phyloP scores from a whole-genome alignment of 2,888 invertebrate species.

The Clistopyga incitator region DNA sequence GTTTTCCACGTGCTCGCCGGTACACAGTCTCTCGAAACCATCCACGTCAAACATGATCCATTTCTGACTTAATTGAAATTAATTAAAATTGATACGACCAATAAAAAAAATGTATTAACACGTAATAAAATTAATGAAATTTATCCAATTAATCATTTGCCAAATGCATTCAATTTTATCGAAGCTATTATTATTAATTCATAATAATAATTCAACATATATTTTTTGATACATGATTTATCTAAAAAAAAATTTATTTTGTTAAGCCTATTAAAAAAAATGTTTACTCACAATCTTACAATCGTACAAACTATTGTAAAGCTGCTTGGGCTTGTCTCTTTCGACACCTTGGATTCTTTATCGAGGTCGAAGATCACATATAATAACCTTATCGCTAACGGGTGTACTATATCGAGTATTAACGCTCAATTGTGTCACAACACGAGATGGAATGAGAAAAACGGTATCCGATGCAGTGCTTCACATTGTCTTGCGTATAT shows the following conservation, averaged over 20 bases:
- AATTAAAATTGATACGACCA: too few species aligned
- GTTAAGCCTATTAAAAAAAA: background rate
- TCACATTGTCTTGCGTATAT: background rate
- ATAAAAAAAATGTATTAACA: background rate
- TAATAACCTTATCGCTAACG: conserved; percentile 48
- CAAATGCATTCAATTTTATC: background rate
- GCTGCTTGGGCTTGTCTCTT: background rate
- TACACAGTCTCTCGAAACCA: too few species aligned
- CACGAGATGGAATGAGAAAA: conserved; percentile 14
- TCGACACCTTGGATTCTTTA: conserved; percentile 21
- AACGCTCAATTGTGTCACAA: conserved; percentile 11
- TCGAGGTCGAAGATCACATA: conserved; percentile 53
- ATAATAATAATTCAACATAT: background rate
- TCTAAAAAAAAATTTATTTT: background rate
- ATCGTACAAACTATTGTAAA: background rate
- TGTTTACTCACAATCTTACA: too few species aligned
- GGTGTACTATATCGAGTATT: conserved; percentile 7
- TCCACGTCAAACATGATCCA: too few species aligned
- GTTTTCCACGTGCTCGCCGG: conserved; percentile 30
- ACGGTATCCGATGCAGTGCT: background rate
- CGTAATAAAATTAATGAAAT: background rate
- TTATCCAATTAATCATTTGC: too few species aligned
- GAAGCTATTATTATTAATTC: too few species aligned
- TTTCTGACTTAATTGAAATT: too few species aligned
- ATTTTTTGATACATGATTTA: background rate